These are phyloP conservation scores for Cloeon dipterum DNA, from an alignment of 2,888 invertebrate genomes.

Conservation along the genomic window DNA sequence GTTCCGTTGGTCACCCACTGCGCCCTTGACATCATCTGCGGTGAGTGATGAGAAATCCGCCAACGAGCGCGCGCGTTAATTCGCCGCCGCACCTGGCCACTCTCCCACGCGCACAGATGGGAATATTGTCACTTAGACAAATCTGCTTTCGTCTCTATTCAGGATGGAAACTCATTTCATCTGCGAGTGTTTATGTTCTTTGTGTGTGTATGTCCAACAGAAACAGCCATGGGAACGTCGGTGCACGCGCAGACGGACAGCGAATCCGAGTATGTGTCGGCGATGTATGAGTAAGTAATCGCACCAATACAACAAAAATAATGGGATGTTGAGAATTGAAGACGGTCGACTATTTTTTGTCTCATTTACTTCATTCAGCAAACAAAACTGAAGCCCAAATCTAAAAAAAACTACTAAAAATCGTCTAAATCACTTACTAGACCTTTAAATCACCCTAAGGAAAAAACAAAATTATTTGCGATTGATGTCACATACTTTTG, in stretches of 20 bases:
- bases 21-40: constrained; percentile 9
- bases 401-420: too few relatives aligned
- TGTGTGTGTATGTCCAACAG: neutral
- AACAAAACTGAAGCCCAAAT: too few relatives aligned
- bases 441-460: too few relatives aligned
- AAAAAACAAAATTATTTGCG: too few relatives aligned
- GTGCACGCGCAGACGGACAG: constrained; percentile 1
- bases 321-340: too few relatives aligned
- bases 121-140: neutral
- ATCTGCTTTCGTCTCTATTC: neutral
- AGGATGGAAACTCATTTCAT: neutral
- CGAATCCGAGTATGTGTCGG: neutral
- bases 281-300: neutral
- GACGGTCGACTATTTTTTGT: too few relatives aligned
- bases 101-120: constrained; percentile 9
- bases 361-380: too few relatives aligned
- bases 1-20: constrained; percentile 5
- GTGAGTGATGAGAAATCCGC: constrained; percentile 4
- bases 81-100: constrained; percentile 6
- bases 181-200: neutral
- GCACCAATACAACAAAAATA: too few relatives aligned
- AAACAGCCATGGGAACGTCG: constrained; percentile 3
- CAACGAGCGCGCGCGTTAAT: too few relatives aligned
- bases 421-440: too few relatives aligned
- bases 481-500: too few relatives aligned